Evolutionary conservation across 2,113 vertebrate genomes (phyloP).

Genomic region (Tenrec ecaudatus): DNA sequence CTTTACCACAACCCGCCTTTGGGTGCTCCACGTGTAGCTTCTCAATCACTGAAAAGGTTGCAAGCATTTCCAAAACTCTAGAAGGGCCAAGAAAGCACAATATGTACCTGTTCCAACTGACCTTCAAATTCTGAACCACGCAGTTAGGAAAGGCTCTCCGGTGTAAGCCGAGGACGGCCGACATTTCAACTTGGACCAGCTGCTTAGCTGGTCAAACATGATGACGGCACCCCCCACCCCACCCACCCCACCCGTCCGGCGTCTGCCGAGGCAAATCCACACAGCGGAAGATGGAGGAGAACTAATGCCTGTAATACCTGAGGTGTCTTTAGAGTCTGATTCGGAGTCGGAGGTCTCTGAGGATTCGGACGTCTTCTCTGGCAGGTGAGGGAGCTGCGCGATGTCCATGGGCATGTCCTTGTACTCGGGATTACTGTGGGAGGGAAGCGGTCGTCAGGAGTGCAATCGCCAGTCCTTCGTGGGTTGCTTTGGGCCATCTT

Average conservation of each 20-base stretch:
- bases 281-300: constrained; percentile 57
- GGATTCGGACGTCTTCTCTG: constrained; percentile 97
- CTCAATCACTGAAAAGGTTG: background rate
- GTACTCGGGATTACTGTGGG: constrained; percentile 94
- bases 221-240: background rate
- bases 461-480: constrained; percentile 19
- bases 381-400: constrained; percentile 96
- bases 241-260: accelerated
- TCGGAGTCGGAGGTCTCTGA: constrained; percentile 98
- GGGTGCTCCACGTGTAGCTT: background rate
- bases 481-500: constrained; percentile 56
- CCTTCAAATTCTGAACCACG: background rate
- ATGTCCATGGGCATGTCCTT: constrained; percentile 99
- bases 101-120: background rate
- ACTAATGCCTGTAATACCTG: constrained; percentile 89
- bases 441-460: constrained; percentile 73
- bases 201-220: background rate
- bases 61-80: background rate
- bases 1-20: background rate
- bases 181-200: background rate
- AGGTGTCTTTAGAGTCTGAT: constrained; percentile 98
- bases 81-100: background rate
- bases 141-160: background rate
- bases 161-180: background rate
- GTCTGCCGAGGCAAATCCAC: background rate